Percentiles rank a stretch among this genome's conserved stretches.
Evolutionary conservation across 1,140 invertebrate genomes (phyloP).

Genomic region (Drosophila auraria): DNA sequence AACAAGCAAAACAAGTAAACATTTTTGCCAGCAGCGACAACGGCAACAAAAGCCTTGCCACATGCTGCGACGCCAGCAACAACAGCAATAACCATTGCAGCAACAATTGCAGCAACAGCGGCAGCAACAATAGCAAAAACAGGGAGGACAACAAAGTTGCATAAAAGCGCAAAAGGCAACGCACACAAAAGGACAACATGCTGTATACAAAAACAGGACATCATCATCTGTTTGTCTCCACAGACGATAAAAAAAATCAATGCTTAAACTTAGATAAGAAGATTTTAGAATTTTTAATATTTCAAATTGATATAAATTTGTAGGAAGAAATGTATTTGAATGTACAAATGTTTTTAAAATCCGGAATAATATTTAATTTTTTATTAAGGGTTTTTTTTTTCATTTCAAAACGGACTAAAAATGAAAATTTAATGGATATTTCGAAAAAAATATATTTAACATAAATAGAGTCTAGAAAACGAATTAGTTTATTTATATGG

Average conservation of each 20-base stretch:
- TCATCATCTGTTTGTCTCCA: slow-evolving; percentile 49
- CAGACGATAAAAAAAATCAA: neutral
- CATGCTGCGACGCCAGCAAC: slow-evolving; percentile 64
- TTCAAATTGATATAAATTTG: neutral
- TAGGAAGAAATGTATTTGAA: too few species aligned
- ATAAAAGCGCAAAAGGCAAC: slow-evolving; percentile 69
- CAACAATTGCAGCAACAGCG: slow-evolving; percentile 48
- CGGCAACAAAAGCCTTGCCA: slow-evolving; percentile 62
- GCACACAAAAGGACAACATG: slow-evolving; percentile 69
- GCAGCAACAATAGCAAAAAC: slow-evolving; percentile 44
- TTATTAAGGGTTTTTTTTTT: too few species aligned
- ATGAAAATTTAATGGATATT: too few species aligned
- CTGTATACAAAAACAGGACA: slow-evolving; percentile 47
- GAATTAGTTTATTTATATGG: too few species aligned
- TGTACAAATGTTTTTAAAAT: too few species aligned
- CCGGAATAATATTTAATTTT: too few species aligned
- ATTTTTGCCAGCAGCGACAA: slow-evolving; percentile 49
- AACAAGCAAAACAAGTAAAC: slow-evolving; percentile 47
- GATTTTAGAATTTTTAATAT: neutral
- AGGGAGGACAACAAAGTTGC: slow-evolving; percentile 54
- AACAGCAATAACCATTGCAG: slow-evolving; percentile 35
- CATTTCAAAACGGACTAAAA: too few species aligned
- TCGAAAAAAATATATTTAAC: too few species aligned
- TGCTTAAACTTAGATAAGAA: neutral
- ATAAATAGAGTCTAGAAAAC: too few species aligned